phyloP scores from a whole-genome alignment of 2,888 invertebrate genomes.

The Cosmopolites sordidus region DNA sequence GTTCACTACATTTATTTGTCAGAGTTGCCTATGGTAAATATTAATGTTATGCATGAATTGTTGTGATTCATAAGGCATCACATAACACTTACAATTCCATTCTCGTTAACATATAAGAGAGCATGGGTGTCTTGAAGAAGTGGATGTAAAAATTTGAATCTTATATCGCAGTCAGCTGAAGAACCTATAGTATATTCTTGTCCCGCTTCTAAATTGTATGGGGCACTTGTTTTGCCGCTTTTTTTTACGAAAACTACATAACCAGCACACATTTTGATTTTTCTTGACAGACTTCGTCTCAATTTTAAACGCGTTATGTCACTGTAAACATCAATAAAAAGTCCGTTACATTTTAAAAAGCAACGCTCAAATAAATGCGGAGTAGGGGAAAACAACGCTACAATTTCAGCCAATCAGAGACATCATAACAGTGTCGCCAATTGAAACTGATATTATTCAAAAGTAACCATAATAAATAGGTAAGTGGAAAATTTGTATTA shows the following conservation, averaged over 20 bases:
- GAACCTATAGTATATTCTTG: constrained; percentile 30
- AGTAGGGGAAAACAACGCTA: too few relatives aligned
- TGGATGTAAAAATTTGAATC: constrained; percentile 27
- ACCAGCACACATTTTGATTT: neutral
- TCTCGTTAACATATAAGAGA: constrained; percentile 24
- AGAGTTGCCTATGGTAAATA: constrained; percentile 47
- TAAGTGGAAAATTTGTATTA: too few relatives aligned
- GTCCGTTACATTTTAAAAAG: too few relatives aligned
- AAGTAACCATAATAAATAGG: too few relatives aligned
- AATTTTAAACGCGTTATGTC: too few relatives aligned
- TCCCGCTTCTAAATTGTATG: constrained; percentile 24
- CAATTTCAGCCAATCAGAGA: too few relatives aligned
- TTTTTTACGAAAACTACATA: constrained; percentile 25
- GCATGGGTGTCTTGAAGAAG: constrained; percentile 27
- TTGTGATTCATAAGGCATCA: neutral
- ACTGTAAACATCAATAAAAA: too few relatives aligned
- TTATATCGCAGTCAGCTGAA: constrained; percentile 28
- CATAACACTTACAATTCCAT: constrained; percentile 30
- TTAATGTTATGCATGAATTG: constrained; percentile 5
- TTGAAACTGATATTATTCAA: too few relatives aligned
- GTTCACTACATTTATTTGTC: constrained; percentile 46
- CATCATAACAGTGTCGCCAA: too few relatives aligned
- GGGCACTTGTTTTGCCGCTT: constrained; percentile 17
- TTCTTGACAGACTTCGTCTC: neutral
- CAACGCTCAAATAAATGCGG: too few relatives aligned